Conservation (phyloP, 2,797 vertebrate genomes). For the Falco cherrug region DNA sequence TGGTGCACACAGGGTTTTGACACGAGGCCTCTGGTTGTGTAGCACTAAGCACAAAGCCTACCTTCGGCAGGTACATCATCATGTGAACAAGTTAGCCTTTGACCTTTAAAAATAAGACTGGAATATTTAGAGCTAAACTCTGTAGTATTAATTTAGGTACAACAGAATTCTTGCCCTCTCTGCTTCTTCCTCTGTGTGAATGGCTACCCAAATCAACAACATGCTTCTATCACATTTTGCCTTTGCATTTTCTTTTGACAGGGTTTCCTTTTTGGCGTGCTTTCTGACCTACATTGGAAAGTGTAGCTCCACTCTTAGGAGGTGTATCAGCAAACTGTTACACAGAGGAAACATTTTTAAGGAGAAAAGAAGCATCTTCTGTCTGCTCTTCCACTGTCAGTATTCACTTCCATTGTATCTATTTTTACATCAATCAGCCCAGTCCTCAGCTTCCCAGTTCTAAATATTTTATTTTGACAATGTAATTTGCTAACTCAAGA, state of each 20-base stretch:
- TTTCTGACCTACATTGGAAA: not conserved
- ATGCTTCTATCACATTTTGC: not conserved
- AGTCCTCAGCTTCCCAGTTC: not conserved
- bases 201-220: not conserved
- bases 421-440: not conserved
- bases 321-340: not conserved
- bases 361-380: not conserved
- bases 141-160: not conserved
- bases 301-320: not conserved
- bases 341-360: not conserved
- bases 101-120: not conserved
- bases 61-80: not conserved
- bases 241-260: not conserved
- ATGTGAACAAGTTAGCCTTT: not conserved
- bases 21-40: not conserved
- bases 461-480: conserved; percentile 48
- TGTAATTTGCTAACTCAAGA: conserved; percentile 36
- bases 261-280: not conserved
- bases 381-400: not conserved
- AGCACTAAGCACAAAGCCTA: not conserved
- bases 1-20: not conserved
- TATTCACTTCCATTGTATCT: not conserved
- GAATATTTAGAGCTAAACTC: not conserved
- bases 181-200: fast-evolving
- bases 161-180: not conserved